Evolutionary conservation across 2,888 invertebrate species (phyloP).

Genomic region (Idaea dimidiata): DNA sequence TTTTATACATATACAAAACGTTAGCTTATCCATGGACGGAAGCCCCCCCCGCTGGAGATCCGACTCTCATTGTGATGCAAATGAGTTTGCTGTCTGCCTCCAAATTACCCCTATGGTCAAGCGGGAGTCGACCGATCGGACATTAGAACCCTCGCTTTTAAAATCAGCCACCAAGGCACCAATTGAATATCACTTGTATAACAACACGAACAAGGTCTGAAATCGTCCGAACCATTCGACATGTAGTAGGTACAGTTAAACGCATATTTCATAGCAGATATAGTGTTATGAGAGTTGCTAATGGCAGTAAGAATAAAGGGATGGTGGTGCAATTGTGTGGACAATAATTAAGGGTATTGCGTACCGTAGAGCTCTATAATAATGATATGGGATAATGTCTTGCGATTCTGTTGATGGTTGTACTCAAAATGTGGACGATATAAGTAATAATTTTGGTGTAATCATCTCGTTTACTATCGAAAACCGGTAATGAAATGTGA

Average conservation of each 20-base stretch:
- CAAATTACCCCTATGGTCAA: conserved; percentile 79
- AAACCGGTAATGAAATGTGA: background rate
- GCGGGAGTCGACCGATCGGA: conserved; percentile 66
- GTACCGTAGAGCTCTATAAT: conserved; percentile 49
- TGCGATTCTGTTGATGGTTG: conserved; percentile 62
- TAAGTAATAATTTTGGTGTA: background rate
- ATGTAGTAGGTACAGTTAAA: conserved; percentile 43
- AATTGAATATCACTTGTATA: conserved; percentile 50
- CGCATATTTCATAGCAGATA: conserved; percentile 72
- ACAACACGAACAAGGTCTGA: conserved; percentile 33
- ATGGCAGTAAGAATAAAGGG: conserved; percentile 63
- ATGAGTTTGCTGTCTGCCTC: conserved; percentile 78
- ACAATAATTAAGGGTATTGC: conserved; percentile 68
- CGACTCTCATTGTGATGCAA: conserved; percentile 77
- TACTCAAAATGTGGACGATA: conserved; percentile 29
- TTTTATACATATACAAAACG: conserved; percentile 61
- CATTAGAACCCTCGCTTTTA: conserved; percentile 76
- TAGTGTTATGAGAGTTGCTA: conserved; percentile 72
- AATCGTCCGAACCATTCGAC: conserved; percentile 37
- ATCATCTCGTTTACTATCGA: background rate
- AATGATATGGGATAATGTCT: conserved; percentile 61
- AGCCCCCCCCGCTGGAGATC: conserved; percentile 61
- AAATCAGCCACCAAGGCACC: conserved; percentile 53
- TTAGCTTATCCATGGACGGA: conserved; percentile 69
- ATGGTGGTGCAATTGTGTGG: conserved; percentile 68